A percentile compares a stretch with the other conserved stretches of the same genome.
phyloP scores from a whole-genome alignment of 2,797 vertebrate species.

The Ceryle rudis region DNA sequence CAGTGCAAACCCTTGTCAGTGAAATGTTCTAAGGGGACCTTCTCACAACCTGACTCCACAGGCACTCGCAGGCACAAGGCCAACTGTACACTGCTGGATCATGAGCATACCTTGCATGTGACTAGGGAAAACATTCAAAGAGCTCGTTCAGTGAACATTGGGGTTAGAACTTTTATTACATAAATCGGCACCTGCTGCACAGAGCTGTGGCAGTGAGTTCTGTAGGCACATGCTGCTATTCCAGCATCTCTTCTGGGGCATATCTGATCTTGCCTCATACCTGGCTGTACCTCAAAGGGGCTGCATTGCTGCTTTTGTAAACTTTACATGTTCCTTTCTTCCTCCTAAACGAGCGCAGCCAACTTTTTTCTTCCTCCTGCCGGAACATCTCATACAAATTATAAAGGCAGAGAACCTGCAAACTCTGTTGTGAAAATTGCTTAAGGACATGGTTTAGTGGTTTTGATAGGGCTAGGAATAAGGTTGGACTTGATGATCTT shows the following conservation, averaged over 20 bases:
- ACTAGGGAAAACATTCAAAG: slow-evolving; percentile 9
- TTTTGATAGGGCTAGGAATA: too few species aligned
- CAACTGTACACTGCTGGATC: background rate
- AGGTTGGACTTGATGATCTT: too few species aligned
- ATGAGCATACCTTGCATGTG: background rate
- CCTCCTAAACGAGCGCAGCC: background rate
- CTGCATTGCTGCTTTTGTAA: background rate
- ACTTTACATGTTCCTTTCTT: background rate
- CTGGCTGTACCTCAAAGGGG: background rate
- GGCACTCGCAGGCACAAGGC: background rate
- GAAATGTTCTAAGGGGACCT: slow-evolving; percentile 41
- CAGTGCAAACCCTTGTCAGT: slow-evolving; percentile 49
- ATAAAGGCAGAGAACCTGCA: background rate
- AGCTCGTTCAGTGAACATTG: background rate
- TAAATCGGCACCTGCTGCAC: background rate
- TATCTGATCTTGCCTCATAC: background rate
- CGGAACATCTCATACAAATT: background rate
- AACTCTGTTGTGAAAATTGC: background rate
- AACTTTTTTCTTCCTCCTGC: background rate
- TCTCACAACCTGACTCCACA: slow-evolving; percentile 14
- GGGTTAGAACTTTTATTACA: background rate
- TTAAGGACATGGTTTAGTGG: too few species aligned
- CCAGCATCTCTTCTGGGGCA: background rate
- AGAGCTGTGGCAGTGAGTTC: background rate
- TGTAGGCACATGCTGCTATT: background rate